phyloP scores from a whole-genome alignment of 2,797 vertebrate species.

The Bradypodion pumilum region DNA sequence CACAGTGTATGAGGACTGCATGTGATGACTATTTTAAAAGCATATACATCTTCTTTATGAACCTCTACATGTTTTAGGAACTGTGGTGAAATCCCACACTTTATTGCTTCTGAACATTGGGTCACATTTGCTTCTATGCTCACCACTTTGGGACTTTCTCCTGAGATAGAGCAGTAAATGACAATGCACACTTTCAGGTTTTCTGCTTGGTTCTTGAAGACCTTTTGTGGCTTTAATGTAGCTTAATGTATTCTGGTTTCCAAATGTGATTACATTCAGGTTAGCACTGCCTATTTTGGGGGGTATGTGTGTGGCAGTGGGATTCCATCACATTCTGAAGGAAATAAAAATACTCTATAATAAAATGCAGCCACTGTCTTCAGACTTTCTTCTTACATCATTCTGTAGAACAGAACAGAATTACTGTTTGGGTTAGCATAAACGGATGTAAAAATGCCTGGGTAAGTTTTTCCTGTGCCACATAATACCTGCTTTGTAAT shows the following conservation, averaged over 20 bases:
- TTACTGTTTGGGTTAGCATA: neutral
- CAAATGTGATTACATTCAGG: neutral
- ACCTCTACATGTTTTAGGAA: neutral
- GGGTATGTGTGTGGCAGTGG: too few species aligned
- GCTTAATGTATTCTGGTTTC: neutral
- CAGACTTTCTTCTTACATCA: neutral
- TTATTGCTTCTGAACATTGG: neutral
- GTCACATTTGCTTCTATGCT: neutral
- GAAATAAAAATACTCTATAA: neutral
- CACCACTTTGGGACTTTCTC: neutral
- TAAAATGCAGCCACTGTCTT: neutral
- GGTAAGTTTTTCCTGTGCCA: neutral
- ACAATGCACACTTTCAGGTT: neutral
- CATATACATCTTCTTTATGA: neutral
- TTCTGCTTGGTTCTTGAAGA: neutral
- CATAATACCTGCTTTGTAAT: constrained; percentile 1
- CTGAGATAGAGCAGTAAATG: neutral
- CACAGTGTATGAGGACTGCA: neutral
- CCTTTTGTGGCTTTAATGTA: neutral
- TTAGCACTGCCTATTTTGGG: neutral
- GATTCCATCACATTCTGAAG: neutral
- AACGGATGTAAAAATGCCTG: neutral
- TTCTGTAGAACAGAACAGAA: neutral
- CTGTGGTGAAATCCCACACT: neutral
- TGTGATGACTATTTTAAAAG: neutral